phyloP scores from a whole-genome alignment of 1,140 invertebrate species.

The Mamestra configurata region DNA sequence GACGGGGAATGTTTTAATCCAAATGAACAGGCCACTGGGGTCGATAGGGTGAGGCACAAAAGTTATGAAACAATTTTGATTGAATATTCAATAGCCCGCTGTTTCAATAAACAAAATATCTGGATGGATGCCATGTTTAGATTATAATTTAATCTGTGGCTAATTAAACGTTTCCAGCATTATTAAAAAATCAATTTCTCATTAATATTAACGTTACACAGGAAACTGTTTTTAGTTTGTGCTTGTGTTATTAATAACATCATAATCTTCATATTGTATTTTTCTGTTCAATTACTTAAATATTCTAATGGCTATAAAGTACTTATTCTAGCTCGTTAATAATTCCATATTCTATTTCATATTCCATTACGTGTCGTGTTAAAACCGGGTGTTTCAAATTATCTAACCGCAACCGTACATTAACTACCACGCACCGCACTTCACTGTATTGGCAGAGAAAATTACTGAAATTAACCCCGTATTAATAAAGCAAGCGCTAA shows the following conservation, averaged over 20 bases:
- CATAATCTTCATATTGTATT: too few species aligned
- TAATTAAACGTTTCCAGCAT: neutral
- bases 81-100: neutral
- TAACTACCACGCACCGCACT: conserved; percentile 62
- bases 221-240: too few species aligned
- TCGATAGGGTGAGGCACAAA: neutral
- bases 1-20: conserved; percentile 25
- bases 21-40: conserved; percentile 12
- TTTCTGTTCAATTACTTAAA: conserved; percentile 28
- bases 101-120: neutral
- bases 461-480: conserved; percentile 60
- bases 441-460: conserved; percentile 57
- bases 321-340: conserved; percentile 32
- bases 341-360: conserved; percentile 39
- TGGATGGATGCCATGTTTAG: neutral
- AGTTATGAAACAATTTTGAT: conserved; percentile 27
- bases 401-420: conserved; percentile 57
- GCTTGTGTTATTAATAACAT: neutral
- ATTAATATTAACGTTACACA: too few species aligned
- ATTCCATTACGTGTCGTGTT: conserved; percentile 53
- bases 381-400: conserved; percentile 60
- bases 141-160: neutral
- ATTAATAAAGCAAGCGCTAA: conserved; percentile 30
- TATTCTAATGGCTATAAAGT: conserved; percentile 20
- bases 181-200: neutral